Percentiles rank a stretch among this genome's conserved stretches.
These are phyloP conservation scores for Ceryle rudis DNA, from an alignment of 2,797 vertebrate genomes.

Conservation along the genomic window DNA sequence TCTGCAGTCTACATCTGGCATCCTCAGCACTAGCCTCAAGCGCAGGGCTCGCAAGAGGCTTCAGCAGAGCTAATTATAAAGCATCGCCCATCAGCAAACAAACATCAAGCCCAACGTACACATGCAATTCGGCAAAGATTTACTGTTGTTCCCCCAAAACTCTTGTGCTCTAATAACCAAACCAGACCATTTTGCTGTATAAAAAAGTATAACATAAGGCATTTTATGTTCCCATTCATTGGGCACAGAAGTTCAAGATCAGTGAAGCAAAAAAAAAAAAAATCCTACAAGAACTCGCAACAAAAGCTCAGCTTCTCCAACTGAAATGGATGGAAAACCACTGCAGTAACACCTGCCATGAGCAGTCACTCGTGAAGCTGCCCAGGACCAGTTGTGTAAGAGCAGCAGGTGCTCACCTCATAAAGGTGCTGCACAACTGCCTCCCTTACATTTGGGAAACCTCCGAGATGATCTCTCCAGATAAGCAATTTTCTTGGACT, in stretches of 20 bases:
- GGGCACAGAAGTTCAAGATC: neutral
- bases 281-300: neutral
- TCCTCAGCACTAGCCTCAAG: neutral
- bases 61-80: slow-evolving; percentile 9
- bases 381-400: neutral
- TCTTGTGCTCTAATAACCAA: slow-evolving; percentile 28
- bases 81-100: slow-evolving; percentile 11
- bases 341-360: neutral
- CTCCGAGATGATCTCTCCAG: neutral
- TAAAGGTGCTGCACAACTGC: neutral
- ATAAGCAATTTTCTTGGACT: neutral
- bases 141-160: neutral
- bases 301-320: neutral
- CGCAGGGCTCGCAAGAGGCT: neutral
- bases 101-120: neutral
- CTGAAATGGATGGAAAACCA: neutral
- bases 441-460: neutral
- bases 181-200: neutral
- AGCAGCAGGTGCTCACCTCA: neutral
- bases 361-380: neutral
- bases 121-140: neutral
- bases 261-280: neutral
- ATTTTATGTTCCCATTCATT: neutral
- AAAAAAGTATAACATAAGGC: neutral
- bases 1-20: neutral